A percentile compares a stretch with the other conserved stretches of the same genome.
These are phyloP conservation scores for Physeter macrocephalus DNA, from an alignment of 2,113 vertebrate species.

Conservation along the genomic window DNA sequence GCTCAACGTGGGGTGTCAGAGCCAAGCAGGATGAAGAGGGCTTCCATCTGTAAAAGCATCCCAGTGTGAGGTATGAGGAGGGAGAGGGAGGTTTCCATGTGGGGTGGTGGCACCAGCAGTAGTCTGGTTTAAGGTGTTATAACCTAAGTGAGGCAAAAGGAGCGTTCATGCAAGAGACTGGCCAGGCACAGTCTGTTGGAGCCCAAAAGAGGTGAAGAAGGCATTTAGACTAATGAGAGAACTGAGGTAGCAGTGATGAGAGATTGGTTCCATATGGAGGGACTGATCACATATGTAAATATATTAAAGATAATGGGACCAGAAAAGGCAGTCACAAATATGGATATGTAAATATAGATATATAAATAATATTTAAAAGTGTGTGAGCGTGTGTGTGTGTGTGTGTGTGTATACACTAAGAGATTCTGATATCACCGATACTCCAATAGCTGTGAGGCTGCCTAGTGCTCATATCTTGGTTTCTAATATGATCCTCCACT, in stretches of 20 bases:
- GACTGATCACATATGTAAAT: background rate
- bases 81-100: background rate
- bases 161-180: background rate
- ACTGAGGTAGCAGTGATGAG: background rate
- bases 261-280: background rate
- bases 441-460: background rate
- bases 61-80: background rate
- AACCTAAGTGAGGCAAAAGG: background rate
- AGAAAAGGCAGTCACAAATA: background rate
- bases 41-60: background rate
- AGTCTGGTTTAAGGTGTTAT: background rate
- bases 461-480: background rate
- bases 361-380: background rate
- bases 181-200: background rate
- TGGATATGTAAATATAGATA: background rate
- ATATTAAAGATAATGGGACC: background rate
- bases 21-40: background rate
- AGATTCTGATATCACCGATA: background rate
- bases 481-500: background rate
- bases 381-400: background rate
- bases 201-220: background rate
- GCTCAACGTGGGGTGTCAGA: background rate
- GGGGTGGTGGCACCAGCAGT: background rate
- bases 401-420: background rate
- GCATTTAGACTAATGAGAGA: background rate